These are phyloP conservation scores for Pan paniscus DNA, from an alignment of 2,113 vertebrate species.

Conservation along the genomic window DNA sequence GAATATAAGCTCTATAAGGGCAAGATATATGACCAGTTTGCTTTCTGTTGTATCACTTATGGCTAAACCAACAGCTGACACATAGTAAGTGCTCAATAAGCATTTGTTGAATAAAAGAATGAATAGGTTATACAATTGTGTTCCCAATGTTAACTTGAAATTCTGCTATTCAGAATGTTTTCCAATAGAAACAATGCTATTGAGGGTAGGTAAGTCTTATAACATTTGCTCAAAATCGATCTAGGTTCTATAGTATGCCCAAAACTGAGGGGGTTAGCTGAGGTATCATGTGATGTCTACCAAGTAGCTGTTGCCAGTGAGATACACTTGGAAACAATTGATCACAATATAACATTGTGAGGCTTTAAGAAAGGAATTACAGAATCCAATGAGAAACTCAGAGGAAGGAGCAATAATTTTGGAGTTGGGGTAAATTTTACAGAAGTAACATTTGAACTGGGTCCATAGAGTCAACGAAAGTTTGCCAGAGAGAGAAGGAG, in stretches of 20 bases:
- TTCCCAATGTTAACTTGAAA: constrained; percentile 14
- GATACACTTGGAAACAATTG: neutral
- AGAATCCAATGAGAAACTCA: neutral
- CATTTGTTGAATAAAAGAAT: neutral
- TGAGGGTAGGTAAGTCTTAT: neutral
- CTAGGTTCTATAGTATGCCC: neutral
- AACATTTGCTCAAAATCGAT: neutral
- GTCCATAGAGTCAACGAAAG: neutral
- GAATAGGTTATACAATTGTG: neutral
- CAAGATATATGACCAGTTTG: neutral
- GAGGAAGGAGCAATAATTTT: neutral
- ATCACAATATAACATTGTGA: neutral
- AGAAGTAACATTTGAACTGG: neutral
- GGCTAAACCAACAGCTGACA: neutral
- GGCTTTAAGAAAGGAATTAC: neutral
- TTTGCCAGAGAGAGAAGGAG: neutral
- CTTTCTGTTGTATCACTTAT: neutral
- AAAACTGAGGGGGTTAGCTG: neutral
- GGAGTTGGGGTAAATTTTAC: neutral
- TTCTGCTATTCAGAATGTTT: neutral
- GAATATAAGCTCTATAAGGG: neutral
- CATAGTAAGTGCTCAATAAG: neutral
- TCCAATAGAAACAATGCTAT: neutral
- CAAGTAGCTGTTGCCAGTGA: neutral
- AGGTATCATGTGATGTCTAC: neutral